Conservation (phyloP, 2,888 invertebrate species). For the Catonia carolina region DNA sequence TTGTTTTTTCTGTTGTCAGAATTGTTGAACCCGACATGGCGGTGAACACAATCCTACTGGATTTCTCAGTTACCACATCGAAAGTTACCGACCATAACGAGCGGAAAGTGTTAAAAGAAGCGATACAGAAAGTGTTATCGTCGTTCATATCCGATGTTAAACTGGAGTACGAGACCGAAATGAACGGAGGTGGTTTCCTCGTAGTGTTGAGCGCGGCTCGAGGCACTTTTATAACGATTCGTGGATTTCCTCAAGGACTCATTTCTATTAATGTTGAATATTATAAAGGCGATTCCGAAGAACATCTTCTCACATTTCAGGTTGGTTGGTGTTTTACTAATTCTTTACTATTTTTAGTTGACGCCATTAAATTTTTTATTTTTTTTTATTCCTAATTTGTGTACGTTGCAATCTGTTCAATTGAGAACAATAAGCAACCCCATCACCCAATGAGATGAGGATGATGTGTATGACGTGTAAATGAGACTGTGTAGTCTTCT, state of each 20-base stretch:
- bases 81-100: conserved; percentile 59
- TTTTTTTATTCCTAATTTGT: no score
- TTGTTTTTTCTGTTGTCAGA: no score
- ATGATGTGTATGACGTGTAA: no score
- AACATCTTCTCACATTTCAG: conserved; percentile 66
- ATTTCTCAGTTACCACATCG: conserved; percentile 68
- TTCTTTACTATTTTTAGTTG: background rate
- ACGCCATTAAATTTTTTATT: background rate
- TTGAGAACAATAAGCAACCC: no score
- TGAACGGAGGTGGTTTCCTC: conserved; percentile 60
- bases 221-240: conserved; percentile 60
- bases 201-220: conserved; percentile 64
- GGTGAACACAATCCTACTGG: conserved; percentile 69
- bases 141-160: conserved; percentile 66
- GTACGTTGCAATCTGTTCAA: no score
- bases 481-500: no score
- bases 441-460: no score
- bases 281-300: conserved; percentile 66
- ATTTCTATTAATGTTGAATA: conserved; percentile 78
- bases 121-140: conserved; percentile 61
- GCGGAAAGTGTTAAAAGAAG: conserved; percentile 57
- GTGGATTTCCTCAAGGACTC: conserved; percentile 67
- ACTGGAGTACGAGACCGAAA: conserved; percentile 56
- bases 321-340: conserved; percentile 55
- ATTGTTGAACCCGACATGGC: conserved; percentile 50